Base-by-base conservation (phyloP, 2,888 invertebrate species). In the Torymus texanus region DNA sequence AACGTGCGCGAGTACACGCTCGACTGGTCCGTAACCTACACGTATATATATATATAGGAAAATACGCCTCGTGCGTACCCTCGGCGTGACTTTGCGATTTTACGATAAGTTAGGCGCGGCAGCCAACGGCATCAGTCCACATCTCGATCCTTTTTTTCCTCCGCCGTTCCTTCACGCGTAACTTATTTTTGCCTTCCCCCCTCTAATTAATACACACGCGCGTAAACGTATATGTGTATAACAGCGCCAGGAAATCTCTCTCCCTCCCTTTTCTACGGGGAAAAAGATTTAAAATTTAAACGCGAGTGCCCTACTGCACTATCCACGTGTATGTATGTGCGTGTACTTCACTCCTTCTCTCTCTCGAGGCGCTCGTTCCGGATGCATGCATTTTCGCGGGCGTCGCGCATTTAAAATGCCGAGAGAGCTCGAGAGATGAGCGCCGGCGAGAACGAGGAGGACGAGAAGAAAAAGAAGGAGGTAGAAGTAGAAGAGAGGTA, bases 211-310 rank as follows among this genome's bases (percentile, higher is more conserved):
- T 66, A 59, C 56, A 56, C 56, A 21, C 29, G 58, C 50, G 58
- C 58, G 51, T 66, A 8, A 5, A 41, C 21, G 55, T 68, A 77
- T 81, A 78, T 66, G 75, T 21, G 2, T 21, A 21, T 21, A 21
- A 21, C 21, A 21, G 21, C 21, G 21, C 66, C 41, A 8, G 41
- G 41, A 41, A 41, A 41, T 4, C 41, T 70, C 67, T 66, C 74
- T 80, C 75, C 74, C 71, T 63, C 13, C 2, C 16, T 8, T 2
- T 50, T 50, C 84, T 84, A 84, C 81, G 82, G 82, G 83, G 82
- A 82, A 82, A 82, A 85, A 84, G 84, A 86, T 86, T 87, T 86
- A 85, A 85, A 86, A 86, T 87, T 87, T 86, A 85, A 86, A 86
- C 85, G 80, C 83, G 84, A 85, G 85, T 86, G 85, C 83, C 84